These are phyloP conservation scores for Mus pahari DNA, from an alignment of 2,113 vertebrate species.

Conservation along the genomic window DNA sequence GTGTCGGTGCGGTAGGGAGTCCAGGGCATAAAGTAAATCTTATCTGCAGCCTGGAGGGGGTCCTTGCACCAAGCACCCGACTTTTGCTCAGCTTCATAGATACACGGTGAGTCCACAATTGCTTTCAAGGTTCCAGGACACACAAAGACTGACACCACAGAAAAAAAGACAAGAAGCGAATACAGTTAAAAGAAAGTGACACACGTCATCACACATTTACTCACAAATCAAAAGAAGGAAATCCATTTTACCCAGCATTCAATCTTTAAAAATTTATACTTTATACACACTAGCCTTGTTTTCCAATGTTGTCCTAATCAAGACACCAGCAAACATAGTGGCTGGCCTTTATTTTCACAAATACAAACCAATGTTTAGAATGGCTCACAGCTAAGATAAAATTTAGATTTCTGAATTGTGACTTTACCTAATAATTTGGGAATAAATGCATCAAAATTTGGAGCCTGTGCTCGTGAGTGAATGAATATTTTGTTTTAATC, in stretches of 20 bases:
- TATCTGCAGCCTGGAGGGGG: slow-evolving; percentile 98
- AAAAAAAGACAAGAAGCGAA: slow-evolving; percentile 91
- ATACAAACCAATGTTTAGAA: slow-evolving; percentile 82
- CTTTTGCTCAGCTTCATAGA: slow-evolving; percentile 99
- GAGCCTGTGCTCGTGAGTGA: slow-evolving; percentile 77
- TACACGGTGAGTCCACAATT: slow-evolving; percentile 97
- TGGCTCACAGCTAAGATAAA: slow-evolving; percentile 56
- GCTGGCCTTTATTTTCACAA: slow-evolving; percentile 80
- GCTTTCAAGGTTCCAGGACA: slow-evolving; percentile 99
- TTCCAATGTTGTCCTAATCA: slow-evolving; percentile 82
- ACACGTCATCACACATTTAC: slow-evolving; percentile 80
- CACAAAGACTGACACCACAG: slow-evolving; percentile 98
- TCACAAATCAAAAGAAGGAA: slow-evolving; percentile 83
- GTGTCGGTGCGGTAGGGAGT: slow-evolving; percentile 99
- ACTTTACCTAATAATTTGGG: slow-evolving; percentile 79
- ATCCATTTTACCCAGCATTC: slow-evolving; percentile 82
- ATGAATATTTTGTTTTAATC: slow-evolving; percentile 77
- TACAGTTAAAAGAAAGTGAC: slow-evolving; percentile 81
- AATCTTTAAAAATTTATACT: slow-evolving; percentile 77
- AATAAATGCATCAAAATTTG: slow-evolving; percentile 78
- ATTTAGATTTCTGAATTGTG: slow-evolving; percentile 36
- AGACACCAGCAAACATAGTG: slow-evolving; percentile 77
- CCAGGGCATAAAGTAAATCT: slow-evolving; percentile 99
- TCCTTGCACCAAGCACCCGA: slow-evolving; percentile 99
- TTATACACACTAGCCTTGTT: slow-evolving; percentile 81